Percentiles rank a stretch among this genome's conserved stretches.
phyloP scores from a whole-genome alignment of 2,888 invertebrate species.

The Zaprionus obscuricornis region DNA sequence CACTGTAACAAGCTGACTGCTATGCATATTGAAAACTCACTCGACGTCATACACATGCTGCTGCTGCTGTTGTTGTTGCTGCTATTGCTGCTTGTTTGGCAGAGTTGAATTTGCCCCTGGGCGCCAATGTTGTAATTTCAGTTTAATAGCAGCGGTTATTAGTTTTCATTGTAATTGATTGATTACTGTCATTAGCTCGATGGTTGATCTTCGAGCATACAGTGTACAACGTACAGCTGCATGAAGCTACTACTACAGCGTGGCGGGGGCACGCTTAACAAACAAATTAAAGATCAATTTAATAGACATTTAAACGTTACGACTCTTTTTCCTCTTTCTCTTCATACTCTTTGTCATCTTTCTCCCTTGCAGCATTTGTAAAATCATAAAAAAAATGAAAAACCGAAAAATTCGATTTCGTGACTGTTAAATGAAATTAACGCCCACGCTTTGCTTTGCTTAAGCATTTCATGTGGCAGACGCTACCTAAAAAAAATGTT shows the following conservation, averaged over 20 bases:
- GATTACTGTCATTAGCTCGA: conserved; percentile 59
- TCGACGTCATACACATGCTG: conserved; percentile 24
- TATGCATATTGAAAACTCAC: conserved; percentile 44
- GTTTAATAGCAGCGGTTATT: conserved; percentile 69
- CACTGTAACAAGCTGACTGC: too few relatives aligned
- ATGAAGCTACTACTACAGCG: background rate
- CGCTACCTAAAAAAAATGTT: conserved; percentile 10
- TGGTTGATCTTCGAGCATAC: conserved; percentile 31
- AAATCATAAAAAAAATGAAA: conserved; percentile 20
- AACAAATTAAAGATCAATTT: conserved; percentile 53
- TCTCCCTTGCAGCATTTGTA: too few relatives aligned
- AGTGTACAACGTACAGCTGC: conserved; percentile 16
- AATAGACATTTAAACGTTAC: conserved; percentile 41
- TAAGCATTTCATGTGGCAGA: conserved; percentile 38
- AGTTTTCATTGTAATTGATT: conserved; percentile 71
- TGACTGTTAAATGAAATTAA: conserved; percentile 51
- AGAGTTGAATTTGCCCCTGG: conserved; percentile 35
- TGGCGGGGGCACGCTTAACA: conserved; percentile 30
- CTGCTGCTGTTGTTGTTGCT: too few relatives aligned
- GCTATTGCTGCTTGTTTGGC: conserved; percentile 15
- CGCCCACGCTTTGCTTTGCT: conserved; percentile 54
- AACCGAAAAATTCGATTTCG: conserved; percentile 26
- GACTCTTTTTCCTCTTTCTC: too few relatives aligned
- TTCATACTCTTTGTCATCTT: too few relatives aligned
- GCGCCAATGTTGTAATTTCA: conserved; percentile 53